A percentile compares a stretch with the other conserved stretches of the same genome.
phyloP scores from a whole-genome alignment of 2,113 vertebrate species.

The Ovibos moschatus region DNA sequence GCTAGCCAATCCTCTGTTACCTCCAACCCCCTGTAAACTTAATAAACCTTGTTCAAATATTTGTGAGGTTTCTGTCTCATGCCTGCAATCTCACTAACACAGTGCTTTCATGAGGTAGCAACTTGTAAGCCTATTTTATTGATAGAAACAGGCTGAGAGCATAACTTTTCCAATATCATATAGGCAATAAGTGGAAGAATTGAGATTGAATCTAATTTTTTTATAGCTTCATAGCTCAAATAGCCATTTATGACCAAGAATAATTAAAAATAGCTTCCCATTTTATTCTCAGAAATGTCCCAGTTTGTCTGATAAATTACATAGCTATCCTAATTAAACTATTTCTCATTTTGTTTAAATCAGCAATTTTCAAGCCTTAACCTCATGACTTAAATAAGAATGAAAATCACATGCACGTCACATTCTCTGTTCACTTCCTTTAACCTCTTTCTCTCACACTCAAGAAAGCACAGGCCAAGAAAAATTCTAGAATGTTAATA shows the following conservation, averaged over 20 bases:
- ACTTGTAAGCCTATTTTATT: not conserved
- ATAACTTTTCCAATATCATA: not conserved
- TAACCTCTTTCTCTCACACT: not conserved
- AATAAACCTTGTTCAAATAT: not conserved
- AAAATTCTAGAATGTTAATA: not conserved
- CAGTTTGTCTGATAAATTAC: conserved; percentile 6
- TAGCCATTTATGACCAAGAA: not conserved
- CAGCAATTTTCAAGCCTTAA: not conserved
- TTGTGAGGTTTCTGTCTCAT: not conserved
- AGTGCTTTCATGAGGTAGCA: not conserved
- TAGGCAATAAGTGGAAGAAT: not conserved
- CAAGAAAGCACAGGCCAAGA: not conserved
- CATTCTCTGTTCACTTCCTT: not conserved
- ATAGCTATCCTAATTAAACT: not conserved
- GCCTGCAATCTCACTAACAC: not conserved
- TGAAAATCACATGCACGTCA: not conserved
- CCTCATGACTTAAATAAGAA: not conserved
- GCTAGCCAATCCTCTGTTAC: not conserved
- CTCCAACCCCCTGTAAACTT: not conserved
- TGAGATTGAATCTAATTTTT: not conserved
- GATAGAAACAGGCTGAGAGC: not conserved
- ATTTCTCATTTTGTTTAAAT: conserved; percentile 1
- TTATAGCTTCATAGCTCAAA: not conserved
- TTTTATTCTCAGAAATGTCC: conserved; percentile 19
- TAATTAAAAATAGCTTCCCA: not conserved